A percentile compares a stretch with the other conserved stretches of the same genome.
Conservation (phyloP, 1,140 invertebrate species). For the Grapholita molesta region DNA sequence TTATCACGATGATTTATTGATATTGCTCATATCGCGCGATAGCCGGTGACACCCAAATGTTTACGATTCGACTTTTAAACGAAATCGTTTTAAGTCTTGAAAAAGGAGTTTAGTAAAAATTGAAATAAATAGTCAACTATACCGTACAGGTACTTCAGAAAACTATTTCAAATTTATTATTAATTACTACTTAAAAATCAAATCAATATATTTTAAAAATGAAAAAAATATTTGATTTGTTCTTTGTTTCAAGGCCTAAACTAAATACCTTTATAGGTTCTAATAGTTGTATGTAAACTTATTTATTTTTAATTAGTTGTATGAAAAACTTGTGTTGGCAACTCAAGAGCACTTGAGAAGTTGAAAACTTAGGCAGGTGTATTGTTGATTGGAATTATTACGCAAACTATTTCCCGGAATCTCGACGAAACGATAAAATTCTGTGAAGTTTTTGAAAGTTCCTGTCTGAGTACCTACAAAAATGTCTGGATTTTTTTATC, state of each 20-base stretch:
- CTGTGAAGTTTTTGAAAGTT: not conserved
- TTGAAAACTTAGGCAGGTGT: not conserved
- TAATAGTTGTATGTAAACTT: too few relatives aligned
- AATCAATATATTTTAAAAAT: too few relatives aligned
- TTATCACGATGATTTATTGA: slow-evolving; percentile 55
- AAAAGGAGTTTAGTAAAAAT: too few relatives aligned
- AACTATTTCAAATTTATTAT: too few relatives aligned
- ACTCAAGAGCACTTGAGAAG: not conserved
- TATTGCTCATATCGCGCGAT: slow-evolving; percentile 35
- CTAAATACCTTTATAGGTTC: too few relatives aligned
- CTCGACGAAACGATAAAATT: not conserved
- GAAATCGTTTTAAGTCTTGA: not conserved
- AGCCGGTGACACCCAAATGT: slow-evolving; percentile 17
- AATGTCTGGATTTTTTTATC: too few relatives aligned
- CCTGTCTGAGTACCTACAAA: not conserved
- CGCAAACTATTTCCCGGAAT: not conserved
- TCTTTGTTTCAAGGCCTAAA: too few relatives aligned
- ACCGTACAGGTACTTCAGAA: too few relatives aligned
- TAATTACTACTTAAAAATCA: too few relatives aligned
- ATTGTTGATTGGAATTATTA: not conserved
- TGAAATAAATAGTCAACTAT: too few relatives aligned
- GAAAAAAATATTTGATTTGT: too few relatives aligned
- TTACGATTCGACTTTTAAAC: slow-evolving; percentile 2
- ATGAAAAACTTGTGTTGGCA: not conserved
- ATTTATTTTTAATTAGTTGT: not conserved